Evolutionary conservation across 2,888 invertebrate species (phyloP), one percentile per base, ranked within the genome.

Genomic region (Stictocephala bisonia): DNA sequence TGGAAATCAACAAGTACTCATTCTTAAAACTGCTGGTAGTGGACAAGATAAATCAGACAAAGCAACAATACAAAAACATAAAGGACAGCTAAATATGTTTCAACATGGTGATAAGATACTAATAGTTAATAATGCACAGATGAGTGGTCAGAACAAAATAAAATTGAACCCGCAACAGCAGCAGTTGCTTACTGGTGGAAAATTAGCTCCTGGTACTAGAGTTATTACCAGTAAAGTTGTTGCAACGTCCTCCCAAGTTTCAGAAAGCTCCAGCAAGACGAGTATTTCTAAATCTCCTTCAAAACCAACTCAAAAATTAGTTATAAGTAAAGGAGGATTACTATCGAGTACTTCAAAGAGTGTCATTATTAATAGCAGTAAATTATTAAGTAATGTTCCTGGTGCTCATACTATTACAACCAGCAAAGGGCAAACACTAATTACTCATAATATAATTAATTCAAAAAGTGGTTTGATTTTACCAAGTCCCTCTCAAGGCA

Each of bases 211-310:
- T 0, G 73, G 72, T 11, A 75, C 75, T 3, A 67, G 75, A 51
- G 48, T 75, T 27, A 41, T 75, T n/a, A 75, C 75, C 13, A 75
- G 64, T 27, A 75, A 75, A 73, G 75, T 72, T 1, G 41, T 73
- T 50, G 71, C 71, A 11, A 56, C 71, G 35, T 67, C 67, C 9
- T 20, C 44, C 0, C 31, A 26, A 6, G 13, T 51, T 3, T 41
- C 66, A 35, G 51, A 56, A 11, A 70, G 60, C 3, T 53, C 56
- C 6, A 67, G 56, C 20, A 71, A 70, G 71, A 58, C 58, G 40
- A 67, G 40, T 13, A 56, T 58, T 24, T 48, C 66, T 2, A 67
- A 58, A 13, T 31, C 73, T 18, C 40, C 71, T 11, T 48, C 66
- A 18, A 75, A 75, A 70, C 22, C 71, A 11, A 40, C 56, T 50